Conservation (phyloP, 1,140 invertebrate genomes). For the Caerostris darwini region DNA sequence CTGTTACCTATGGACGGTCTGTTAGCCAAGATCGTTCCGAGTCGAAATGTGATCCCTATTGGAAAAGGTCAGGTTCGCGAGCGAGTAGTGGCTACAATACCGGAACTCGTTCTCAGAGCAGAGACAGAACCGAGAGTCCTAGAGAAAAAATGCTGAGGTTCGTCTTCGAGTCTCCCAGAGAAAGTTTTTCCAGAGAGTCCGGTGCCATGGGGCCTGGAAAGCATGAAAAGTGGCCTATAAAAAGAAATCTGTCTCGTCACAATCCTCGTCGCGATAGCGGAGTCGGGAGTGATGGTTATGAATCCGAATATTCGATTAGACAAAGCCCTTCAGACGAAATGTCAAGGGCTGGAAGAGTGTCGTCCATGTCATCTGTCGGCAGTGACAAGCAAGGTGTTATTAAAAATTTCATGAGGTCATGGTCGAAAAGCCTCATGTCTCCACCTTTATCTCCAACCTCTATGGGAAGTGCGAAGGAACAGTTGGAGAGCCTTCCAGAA, state of each 20-base stretch:
- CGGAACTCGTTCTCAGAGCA: slow-evolving; percentile 71
- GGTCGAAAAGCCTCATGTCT: slow-evolving; percentile 62
- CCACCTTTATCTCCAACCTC: slow-evolving; percentile 64
- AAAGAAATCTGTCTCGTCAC: slow-evolving; percentile 50
- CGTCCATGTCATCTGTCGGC: slow-evolving; percentile 66
- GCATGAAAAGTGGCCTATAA: slow-evolving; percentile 64
- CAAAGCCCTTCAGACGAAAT: slow-evolving; percentile 70
- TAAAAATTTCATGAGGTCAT: slow-evolving; percentile 69
- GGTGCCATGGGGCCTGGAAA: slow-evolving; percentile 13
- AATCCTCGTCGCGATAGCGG: slow-evolving; percentile 75
- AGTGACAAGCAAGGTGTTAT: slow-evolving; percentile 57
- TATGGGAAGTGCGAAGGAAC: slow-evolving; percentile 38
- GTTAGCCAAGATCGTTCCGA: slow-evolving; percentile 72
- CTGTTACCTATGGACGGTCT: slow-evolving; percentile 57
- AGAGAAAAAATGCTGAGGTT: slow-evolving; percentile 77
- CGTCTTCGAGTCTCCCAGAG: slow-evolving; percentile 66
- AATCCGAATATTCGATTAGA: slow-evolving; percentile 68
- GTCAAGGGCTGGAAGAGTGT: slow-evolving; percentile 64
- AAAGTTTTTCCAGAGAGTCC: slow-evolving; percentile 20
- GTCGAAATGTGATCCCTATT: slow-evolving; percentile 51
- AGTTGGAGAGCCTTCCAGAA: slow-evolving; percentile 64
- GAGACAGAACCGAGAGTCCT: slow-evolving; percentile 76
- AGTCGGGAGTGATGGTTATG: slow-evolving; percentile 77
- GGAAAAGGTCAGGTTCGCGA: slow-evolving; percentile 67
- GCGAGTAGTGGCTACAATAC: slow-evolving; percentile 75